Base-by-base conservation (phyloP, 2,797 vertebrate genomes). In the Denticeps clupeoides region DNA sequence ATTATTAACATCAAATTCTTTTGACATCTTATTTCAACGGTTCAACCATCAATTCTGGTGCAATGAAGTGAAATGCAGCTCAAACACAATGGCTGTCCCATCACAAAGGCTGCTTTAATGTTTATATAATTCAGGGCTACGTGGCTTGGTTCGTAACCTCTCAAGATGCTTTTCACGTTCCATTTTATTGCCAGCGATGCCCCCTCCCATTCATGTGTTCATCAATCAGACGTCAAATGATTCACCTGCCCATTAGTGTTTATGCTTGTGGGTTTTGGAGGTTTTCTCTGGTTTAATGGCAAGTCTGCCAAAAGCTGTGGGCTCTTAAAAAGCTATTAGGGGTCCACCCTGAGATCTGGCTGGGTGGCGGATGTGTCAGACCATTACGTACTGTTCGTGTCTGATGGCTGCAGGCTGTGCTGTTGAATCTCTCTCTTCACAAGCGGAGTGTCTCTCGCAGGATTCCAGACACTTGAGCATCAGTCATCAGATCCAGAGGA, bases 181-280 rank as follows among this genome's bases (percentile, higher is more conserved):
- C 16, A 15, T 66, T 70, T 68, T 55, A 56, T 67, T 49, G 63
- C 72, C 63, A 45, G 40, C 68, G 58, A 67, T 67, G 62, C 61
- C 63, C n/a, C n/a, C n/a, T n/a, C n/a, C 56, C 62, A 63, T 65
- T 57, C 65, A 51, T 49, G 43, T 47, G 48, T 10, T 47, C 58
- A 71, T 75, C 56, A 63, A 63, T 79, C 73, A 71, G 44, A 62
- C 57, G 48, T 49, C 19, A 62, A 64, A 67, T 65, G 43, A 68
- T 68, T 56, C 19, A 41, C 16, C 50, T 54, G 45, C 43, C 47
- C 58, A 67, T 73, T 65, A 66, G 48, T 48, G 38, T 46, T 60
- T 16, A 49, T 41, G 51, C 47, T 60, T 28, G 29, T 41, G 24
- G 43, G 33, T 28, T 3, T 61, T 31, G 38, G 33, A 59, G 54